Evolutionary conservation across 2,888 invertebrate genomes (phyloP), one percentile per base, ranked within the genome.

Genomic region (Apeira syringaria): DNA sequence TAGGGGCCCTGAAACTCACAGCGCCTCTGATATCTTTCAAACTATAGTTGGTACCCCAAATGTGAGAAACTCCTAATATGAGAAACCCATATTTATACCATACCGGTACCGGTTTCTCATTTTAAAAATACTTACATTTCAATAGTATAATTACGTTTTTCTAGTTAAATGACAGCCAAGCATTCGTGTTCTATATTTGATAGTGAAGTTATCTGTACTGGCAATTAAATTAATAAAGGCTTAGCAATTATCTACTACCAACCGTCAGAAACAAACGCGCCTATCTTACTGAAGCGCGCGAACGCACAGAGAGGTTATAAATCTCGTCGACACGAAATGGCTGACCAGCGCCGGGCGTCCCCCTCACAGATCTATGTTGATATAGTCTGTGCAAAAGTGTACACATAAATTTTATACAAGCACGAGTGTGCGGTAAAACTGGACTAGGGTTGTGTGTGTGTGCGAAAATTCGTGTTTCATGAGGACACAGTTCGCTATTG

Each of bases 351-450:
- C 39, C 65, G 54, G 20, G 70, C 68, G 61, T 65, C 79, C 80
- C 78, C 77, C 79, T 68, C 63, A 64, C 75, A 78, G 78, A 72
- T 74, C 80, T 80, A 76, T 76, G 78, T 73, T 70, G 76, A 76
- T 80, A 82, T 78, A 79, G 69, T 33, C 68, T 61, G 64, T 86
- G 87, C 88, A 87, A 89, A 88, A 89, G 88, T 89, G 88, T 89
- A 87, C 83, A 76, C 86, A 85, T 89, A 89, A 86, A 88, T 88
- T 89, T 89, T 87, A 87, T 87, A 84, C 83, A 73, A 77, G 74
- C 77, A 68, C 74, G 75, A 72, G 80, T 82, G 85, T 84, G 84
- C 79, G 80, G 80, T 82, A 87, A 88, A 88, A 85, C 84, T 85
- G 77, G 66, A 70, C 68, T 70, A 64, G 68, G 52, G 54, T 54